phyloP scores from a whole-genome alignment of 2,113 vertebrate species.

The Synchiropus splendidus region DNA sequence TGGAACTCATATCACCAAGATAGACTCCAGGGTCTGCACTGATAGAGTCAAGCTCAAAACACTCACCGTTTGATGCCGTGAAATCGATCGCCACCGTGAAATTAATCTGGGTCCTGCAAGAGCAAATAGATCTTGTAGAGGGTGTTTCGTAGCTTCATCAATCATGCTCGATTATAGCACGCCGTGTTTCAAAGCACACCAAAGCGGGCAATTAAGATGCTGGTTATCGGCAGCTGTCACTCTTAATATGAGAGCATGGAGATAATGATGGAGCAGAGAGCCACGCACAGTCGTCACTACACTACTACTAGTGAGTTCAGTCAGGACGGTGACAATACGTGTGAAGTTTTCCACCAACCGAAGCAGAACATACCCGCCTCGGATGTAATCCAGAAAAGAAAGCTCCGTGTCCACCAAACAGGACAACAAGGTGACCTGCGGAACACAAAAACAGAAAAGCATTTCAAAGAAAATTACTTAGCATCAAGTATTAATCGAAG shows the following conservation, averaged over 20 bases:
- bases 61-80: constrained; percentile 97
- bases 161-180: constrained; percentile 32
- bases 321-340: background rate
- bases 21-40: background rate
- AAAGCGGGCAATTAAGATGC: constrained; percentile 33
- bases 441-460: background rate
- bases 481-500: too few species aligned
- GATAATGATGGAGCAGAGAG: constrained; percentile 15
- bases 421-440: constrained; percentile 92
- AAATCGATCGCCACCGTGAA: constrained; percentile 99
- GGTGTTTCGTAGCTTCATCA: constrained; percentile 21
- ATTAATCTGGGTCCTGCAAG: constrained; percentile 93
- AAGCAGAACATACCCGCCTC: constrained; percentile 84
- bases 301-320: background rate
- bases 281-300: constrained; percentile 9
- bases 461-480: too few species aligned
- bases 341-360: background rate
- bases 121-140: constrained; percentile 20
- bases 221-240: constrained; percentile 32
- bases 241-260: constrained; percentile 15
- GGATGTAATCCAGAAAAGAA: constrained; percentile 97
- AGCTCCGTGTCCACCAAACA: constrained; percentile 96
- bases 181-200: constrained; percentile 29
- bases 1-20: constrained; percentile 7
- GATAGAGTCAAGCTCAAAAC: constrained; percentile 1